A percentile compares a stretch with the other conserved stretches of the same genome.
phyloP scores from a whole-genome alignment of 1,140 invertebrate genomes.

The Drosophila kanapiae region DNA sequence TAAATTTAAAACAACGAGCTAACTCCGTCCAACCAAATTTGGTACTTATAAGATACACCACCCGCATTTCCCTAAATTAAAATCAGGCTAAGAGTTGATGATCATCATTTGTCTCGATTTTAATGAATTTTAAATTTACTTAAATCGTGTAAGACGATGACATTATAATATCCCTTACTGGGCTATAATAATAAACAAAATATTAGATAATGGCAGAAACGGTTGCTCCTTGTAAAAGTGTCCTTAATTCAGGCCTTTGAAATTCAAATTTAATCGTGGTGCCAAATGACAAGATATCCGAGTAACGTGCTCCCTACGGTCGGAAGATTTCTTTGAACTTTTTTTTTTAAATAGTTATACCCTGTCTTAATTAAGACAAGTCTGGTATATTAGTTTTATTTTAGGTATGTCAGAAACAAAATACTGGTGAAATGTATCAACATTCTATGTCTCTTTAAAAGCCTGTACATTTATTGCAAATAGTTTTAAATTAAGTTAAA shows the following conservation, averaged over 20 bases:
- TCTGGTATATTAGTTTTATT: neutral
- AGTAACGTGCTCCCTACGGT: neutral
- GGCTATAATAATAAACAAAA: constrained; percentile 4
- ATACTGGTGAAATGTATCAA: neutral
- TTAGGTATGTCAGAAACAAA: neutral
- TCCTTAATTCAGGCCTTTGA: constrained; percentile 11
- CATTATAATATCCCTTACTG: neutral
- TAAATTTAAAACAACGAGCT: neutral
- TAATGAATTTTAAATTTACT: neutral
- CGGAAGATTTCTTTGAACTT: constrained; percentile 24
- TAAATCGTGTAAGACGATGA: neutral
- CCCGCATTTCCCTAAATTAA: neutral
- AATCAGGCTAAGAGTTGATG: neutral
- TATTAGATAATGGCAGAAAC: no score
- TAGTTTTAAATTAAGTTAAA: neutral
- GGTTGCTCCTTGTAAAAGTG: neutral
- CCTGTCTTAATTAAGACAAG: neutral
- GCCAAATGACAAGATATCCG: constrained; percentile 2
- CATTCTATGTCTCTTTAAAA: no score
- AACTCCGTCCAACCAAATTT: no score
- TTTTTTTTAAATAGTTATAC: neutral
- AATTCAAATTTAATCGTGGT: constrained; percentile 9
- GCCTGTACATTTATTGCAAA: neutral
- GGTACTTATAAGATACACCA: neutral
- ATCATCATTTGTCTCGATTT: neutral